Conservation (phyloP, 2,113 vertebrate genomes). For the Acrocephalus arundinaceus region DNA sequence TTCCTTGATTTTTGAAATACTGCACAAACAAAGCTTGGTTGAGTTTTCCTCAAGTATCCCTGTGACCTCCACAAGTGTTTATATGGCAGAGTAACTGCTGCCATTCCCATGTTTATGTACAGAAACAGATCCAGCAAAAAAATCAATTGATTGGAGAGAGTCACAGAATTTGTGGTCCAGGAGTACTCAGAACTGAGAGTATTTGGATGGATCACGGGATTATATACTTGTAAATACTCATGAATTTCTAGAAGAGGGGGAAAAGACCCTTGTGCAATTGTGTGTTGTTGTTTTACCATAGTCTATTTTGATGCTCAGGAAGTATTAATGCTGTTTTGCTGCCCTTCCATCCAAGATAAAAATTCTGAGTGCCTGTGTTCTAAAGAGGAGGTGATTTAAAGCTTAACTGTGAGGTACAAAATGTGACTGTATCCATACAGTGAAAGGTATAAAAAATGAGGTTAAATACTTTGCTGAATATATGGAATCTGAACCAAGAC, state of each 20-base stretch:
- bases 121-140: not conserved
- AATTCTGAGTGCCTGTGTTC: not conserved
- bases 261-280: too few relatives aligned
- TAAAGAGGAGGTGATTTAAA: not conserved
- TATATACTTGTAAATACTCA: not conserved
- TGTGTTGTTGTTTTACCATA: not conserved
- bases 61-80: not conserved
- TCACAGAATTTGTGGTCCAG: not conserved
- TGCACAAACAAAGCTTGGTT: not conserved
- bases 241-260: not conserved
- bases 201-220: not conserved
- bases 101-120: not conserved
- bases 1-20: not conserved
- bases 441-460: not conserved
- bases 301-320: not conserved
- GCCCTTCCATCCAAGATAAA: not conserved
- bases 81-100: not conserved
- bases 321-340: not conserved
- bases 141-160: not conserved
- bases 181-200: not conserved
- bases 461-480: not conserved
- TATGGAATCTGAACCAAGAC: not conserved
- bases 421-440: not conserved
- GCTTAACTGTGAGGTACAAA: not conserved
- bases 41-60: not conserved